Conservation (phyloP, 1,140 invertebrate species). For the Aplysia californica region DNA sequence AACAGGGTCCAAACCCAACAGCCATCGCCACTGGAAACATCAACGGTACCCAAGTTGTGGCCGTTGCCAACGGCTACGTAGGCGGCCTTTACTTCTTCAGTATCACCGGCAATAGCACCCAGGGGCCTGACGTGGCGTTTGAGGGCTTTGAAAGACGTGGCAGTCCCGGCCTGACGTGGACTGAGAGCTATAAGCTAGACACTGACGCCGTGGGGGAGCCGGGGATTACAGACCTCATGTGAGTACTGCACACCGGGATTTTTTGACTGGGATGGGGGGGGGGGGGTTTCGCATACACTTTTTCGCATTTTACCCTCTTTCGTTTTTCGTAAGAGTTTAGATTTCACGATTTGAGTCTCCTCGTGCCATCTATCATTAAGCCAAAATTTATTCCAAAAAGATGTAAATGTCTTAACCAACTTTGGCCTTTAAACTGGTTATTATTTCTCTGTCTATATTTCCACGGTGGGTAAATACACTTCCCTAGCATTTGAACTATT, state of each 20-base stretch:
- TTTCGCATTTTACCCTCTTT: background rate
- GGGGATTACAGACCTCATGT: background rate
- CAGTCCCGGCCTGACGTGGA: conserved; percentile 17
- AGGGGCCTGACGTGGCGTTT: conserved; percentile 3
- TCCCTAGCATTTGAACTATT: too few species aligned
- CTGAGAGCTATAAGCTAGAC: background rate
- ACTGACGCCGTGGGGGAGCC: conserved; percentile 25
- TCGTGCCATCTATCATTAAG: background rate
- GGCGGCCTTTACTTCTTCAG: conserved; percentile 22
- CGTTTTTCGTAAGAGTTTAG: background rate
- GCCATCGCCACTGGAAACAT: conserved; percentile 3
- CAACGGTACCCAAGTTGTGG: conserved; percentile 1
- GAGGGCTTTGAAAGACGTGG: conserved; percentile 4
- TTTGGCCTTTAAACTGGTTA: too few species aligned
- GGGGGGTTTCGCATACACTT: too few species aligned
- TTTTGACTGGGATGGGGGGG: too few species aligned
- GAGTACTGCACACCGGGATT: too few species aligned
- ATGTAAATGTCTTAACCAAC: background rate
- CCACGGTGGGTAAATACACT: too few species aligned
- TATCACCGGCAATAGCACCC: background rate
- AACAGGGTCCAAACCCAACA: conserved; percentile 21
- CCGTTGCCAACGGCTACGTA: conserved; percentile 26
- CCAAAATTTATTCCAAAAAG: background rate
- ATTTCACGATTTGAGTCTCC: background rate
- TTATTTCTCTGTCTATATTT: too few species aligned